Evolutionary conservation across 2,797 vertebrate genomes (phyloP).

Genomic region (Anguilla marmorata): DNA sequence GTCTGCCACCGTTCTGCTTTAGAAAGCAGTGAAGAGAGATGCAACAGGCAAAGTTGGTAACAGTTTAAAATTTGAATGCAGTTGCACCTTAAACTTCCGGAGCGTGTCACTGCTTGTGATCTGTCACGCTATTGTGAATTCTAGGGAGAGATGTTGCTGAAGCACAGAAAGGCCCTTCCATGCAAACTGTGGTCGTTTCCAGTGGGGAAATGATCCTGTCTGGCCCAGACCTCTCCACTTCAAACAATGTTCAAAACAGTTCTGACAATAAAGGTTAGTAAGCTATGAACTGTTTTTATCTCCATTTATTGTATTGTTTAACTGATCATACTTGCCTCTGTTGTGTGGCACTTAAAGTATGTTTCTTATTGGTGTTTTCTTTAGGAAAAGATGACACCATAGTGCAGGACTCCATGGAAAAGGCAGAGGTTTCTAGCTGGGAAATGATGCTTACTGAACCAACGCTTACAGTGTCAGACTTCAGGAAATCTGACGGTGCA

Average conservation of each 20-base stretch:
- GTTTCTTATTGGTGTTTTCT: neutral
- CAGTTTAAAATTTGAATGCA: neutral
- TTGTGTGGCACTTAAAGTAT: neutral
- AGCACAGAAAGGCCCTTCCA: neutral
- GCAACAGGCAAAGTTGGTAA: slow-evolving; percentile 41
- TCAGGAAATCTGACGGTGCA: neutral
- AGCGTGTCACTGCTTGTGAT: neutral
- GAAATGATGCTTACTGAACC: neutral
- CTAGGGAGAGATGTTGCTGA: neutral
- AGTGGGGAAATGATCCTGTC: neutral
- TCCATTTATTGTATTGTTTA: neutral
- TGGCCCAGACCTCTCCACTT: neutral
- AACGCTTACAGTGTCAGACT: neutral
- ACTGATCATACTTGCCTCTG: neutral
- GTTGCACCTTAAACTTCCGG: neutral
- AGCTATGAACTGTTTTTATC: no score
- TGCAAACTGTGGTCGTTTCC: neutral
- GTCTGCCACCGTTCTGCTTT: slow-evolving; percentile 32
- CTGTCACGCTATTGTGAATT: neutral
- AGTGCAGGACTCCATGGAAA: neutral
- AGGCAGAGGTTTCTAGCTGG: neutral
- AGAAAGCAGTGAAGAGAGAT: slow-evolving; percentile 48
- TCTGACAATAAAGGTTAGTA: neutral
- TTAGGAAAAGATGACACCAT: neutral
- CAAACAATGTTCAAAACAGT: neutral